phyloP scores from a whole-genome alignment of 2,113 vertebrate genomes.

The Spilogale gracilis region DNA sequence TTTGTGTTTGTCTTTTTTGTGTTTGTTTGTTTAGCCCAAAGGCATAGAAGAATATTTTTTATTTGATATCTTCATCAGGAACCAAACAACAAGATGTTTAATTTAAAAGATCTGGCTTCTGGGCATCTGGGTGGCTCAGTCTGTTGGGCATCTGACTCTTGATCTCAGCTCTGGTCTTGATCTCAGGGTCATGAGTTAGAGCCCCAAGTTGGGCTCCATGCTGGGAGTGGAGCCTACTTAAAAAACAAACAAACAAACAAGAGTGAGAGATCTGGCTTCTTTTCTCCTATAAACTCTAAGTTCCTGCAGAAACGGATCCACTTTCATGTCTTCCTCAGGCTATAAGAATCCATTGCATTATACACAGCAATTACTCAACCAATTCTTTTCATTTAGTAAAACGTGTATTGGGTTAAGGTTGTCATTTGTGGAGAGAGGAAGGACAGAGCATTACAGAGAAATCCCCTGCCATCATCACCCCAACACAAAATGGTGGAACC shows the following conservation, averaged over 20 bases:
- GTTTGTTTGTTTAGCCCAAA: not conserved
- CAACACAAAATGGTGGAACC: not conserved
- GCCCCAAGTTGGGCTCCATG: not conserved
- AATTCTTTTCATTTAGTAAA: not conserved
- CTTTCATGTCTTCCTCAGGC: not conserved
- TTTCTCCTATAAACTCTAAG: not conserved
- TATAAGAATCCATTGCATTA: not conserved
- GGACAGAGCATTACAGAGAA: not conserved
- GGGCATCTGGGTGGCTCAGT: not conserved
- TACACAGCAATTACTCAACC: not conserved
- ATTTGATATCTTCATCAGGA: not conserved
- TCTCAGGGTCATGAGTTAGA: not conserved
- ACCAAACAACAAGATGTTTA: not conserved
- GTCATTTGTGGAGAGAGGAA: not conserved
- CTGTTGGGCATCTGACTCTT: not conserved
- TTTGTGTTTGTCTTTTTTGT: not conserved
- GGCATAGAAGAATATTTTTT: not conserved
- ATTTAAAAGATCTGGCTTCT: not conserved
- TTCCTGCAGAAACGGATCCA: not conserved
- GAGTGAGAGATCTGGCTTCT: not conserved
- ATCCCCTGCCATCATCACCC: not conserved
- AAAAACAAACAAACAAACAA: not conserved
- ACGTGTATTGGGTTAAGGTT: not conserved
- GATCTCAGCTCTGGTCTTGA: not conserved
- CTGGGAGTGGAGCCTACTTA: not conserved